Percentiles rank a stretch among this genome's conserved stretches.
phyloP scores from a whole-genome alignment of 2,113 vertebrate genomes.

The human (Homo sapiens) region DNA sequence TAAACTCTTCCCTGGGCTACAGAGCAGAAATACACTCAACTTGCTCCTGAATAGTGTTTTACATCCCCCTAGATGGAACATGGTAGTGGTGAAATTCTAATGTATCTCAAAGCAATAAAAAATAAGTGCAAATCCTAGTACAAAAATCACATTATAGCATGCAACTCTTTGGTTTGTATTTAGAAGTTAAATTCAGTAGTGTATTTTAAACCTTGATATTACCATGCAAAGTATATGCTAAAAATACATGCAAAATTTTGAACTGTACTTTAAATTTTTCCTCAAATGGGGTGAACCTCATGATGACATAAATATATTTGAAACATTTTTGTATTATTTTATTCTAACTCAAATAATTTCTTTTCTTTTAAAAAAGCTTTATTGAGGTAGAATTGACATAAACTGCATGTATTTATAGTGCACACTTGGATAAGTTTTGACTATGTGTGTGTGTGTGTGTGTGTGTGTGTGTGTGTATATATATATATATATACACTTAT shows the following conservation, averaged over 20 bases:
- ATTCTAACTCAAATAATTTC: not conserved
- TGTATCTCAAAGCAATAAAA: not conserved
- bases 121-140: not conserved
- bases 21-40: not conserved
- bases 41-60: not conserved
- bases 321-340: not conserved
- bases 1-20: no score
- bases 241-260: not conserved
- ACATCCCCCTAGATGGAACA: not conserved
- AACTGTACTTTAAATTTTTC: not conserved
- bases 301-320: not conserved
- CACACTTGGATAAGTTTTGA: not conserved
- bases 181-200: not conserved
- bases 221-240: not conserved
- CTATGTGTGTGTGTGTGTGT: not conserved
- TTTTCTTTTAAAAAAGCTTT: not conserved
- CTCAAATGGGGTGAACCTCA: not conserved
- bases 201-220: not conserved
- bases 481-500: accelerated
- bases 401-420: not conserved
- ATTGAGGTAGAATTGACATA: not conserved
- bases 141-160: not conserved
- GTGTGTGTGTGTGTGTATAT: no score
- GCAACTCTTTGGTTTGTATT: not conserved
- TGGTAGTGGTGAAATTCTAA: not conserved